Base-by-base conservation (phyloP, 2,113 vertebrate genomes). In the Tiliqua scincoides region DNA sequence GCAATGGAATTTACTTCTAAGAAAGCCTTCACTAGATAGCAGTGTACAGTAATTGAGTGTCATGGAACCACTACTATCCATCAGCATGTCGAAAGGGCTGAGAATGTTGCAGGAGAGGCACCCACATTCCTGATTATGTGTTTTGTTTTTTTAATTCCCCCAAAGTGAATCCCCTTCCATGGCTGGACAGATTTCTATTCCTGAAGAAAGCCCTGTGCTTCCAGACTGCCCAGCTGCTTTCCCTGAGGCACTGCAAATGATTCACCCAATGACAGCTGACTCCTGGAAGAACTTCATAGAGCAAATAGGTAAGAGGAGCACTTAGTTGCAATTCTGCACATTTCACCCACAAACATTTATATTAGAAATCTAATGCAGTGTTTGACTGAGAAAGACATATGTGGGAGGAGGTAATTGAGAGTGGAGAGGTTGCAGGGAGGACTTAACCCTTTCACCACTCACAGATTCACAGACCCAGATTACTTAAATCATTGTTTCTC, bases 251-350 rank as follows among this genome's bases (percentile, higher is more conserved):
- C 91, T 95, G 79, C 93, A 89, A 57, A 88, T 88, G 88, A 94
- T 96, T 18, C 96, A 95, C 40, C 96, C 96, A n/a, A 94, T 97
- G 79, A 95, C 96, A 40, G 92, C 95, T 5, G 96, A 96, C 85
- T 97, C 96, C 54, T 97, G 96, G 96, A 95, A 94, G 87, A 96
- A 95, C 88, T 96, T 97, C 83, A 96, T 97, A 71, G 96, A 97
- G 27, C 95, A 97, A n/a, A 97, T 97, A 92, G 96, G 96, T 97
- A 94, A 91, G 93, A 48, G 14, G 8, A 89, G 37, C 71, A 14
- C 65, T 8, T 23, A 40, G 9, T 3, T 6, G 75, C 72, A 79
- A 17, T 63, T 30, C 27, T 4, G 30, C 6, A 14, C 21, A 10
- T 9, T 14, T 62, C 52, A 52, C 23, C 48, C 30, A 15, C 10